These are phyloP conservation scores for Netelia inedita DNA, from an alignment of 2,888 invertebrate genomes.

Conservation along the genomic window DNA sequence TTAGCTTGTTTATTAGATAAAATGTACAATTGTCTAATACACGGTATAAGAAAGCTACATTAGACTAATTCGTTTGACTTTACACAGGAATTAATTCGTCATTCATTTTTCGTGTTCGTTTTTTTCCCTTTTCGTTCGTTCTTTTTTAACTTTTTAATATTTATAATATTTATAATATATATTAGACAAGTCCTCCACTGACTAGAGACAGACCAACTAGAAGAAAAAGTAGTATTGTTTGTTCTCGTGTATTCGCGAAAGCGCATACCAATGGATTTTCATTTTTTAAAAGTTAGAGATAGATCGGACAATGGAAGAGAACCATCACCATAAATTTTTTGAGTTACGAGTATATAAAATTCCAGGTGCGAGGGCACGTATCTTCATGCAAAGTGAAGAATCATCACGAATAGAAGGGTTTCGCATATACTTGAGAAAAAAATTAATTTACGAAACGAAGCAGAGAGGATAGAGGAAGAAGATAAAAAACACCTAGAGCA, in stretches of 20 bases:
- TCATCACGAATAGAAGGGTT: background rate
- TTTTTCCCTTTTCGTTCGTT: conserved; percentile 17
- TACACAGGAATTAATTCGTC: conserved; percentile 82
- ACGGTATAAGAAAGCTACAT: conserved; percentile 82
- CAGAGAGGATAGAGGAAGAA: conserved; percentile 27
- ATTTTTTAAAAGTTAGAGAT: conserved; percentile 47
- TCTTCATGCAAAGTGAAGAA: conserved; percentile 64
- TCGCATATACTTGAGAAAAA: conserved; percentile 1
- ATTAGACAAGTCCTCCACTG: conserved; percentile 84
- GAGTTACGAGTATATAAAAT: background rate
- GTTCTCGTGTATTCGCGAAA: conserved; percentile 31
- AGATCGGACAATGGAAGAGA: conserved; percentile 76
- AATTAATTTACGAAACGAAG: conserved; percentile 31
- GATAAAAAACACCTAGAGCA: conserved; percentile 57
- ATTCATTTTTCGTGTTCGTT: conserved; percentile 33
- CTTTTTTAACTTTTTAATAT: conserved; percentile 31
- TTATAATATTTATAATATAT: conserved; percentile 73
- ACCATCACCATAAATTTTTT: conserved; percentile 45
- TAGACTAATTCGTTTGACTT: conserved; percentile 84
- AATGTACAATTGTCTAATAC: conserved; percentile 84
- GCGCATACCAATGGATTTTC: conserved; percentile 71
- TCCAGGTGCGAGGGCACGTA: background rate
- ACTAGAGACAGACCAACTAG: conserved; percentile 78
- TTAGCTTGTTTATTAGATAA: conserved; percentile 83
- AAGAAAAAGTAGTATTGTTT: conserved; percentile 55